Conservation (phyloP, 1,140 invertebrate genomes). For the Brachionus plicatilis region DNA sequence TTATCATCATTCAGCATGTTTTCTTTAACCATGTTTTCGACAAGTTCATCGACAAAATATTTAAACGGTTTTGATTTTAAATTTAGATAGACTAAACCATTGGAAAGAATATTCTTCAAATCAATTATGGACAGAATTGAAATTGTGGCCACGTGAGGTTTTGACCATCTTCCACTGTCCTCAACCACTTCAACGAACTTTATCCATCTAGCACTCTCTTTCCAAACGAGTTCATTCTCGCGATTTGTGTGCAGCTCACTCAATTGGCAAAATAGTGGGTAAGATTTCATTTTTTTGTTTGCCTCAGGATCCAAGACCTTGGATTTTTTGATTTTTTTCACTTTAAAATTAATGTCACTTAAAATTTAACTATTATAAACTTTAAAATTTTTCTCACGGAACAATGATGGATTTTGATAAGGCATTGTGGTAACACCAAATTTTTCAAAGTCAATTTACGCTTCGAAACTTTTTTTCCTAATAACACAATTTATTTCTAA, state of each 20-base stretch:
- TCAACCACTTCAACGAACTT: slow-evolving; percentile 58
- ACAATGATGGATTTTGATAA: not conserved
- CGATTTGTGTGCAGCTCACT: not conserved
- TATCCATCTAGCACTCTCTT: slow-evolving; percentile 50
- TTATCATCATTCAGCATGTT: slow-evolving; percentile 68
- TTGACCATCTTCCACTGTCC: slow-evolving; percentile 55
- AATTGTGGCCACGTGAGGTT: slow-evolving; percentile 55
- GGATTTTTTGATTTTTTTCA: slow-evolving; percentile 1
- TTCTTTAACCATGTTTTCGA: slow-evolving; percentile 82
- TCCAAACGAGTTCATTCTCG: not conserved
- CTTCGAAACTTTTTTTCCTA: not conserved
- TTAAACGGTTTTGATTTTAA: slow-evolving; percentile 60
- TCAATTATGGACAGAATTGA: slow-evolving; percentile 55
- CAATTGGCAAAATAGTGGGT: slow-evolving; percentile 32
- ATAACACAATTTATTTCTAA: not conserved
- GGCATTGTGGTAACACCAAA: not conserved
- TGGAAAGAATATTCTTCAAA: slow-evolving; percentile 49
- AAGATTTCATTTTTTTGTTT: not conserved
- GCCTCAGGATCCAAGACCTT: not conserved
- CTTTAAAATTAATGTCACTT: not conserved
- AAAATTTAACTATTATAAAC: not conserved
- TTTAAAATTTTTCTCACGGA: not conserved
- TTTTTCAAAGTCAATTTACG: not conserved
- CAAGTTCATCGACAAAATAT: slow-evolving; percentile 79
- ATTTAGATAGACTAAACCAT: slow-evolving; percentile 51